These are phyloP conservation scores for Phyllotreta striolata DNA, from an alignment of 2,888 invertebrate species.

Conservation along the genomic window DNA sequence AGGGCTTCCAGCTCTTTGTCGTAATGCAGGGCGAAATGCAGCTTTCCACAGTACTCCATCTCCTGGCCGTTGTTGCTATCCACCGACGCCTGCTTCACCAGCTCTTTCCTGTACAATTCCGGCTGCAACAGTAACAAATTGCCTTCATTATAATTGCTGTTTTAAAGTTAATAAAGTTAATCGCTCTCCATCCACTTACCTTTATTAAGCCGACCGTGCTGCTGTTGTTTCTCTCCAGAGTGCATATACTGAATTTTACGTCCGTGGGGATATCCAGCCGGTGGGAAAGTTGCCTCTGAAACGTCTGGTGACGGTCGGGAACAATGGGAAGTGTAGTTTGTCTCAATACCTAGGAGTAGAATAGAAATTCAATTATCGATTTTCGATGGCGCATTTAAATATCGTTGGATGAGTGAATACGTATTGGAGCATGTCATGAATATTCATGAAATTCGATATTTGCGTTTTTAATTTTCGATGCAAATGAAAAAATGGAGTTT, in stretches of 20 bases:
- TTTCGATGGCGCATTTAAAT: neutral
- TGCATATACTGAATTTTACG: slow-evolving; percentile 82
- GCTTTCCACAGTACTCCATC: slow-evolving; percentile 79
- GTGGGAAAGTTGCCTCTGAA: slow-evolving; percentile 83
- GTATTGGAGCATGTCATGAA: too few relatives aligned
- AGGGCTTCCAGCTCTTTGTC: slow-evolving; percentile 83
- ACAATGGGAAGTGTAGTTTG: slow-evolving; percentile 85
- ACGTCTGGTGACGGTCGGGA: slow-evolving; percentile 81
- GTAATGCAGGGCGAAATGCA: slow-evolving; percentile 83
- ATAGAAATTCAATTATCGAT: neutral
- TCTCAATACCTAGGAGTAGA: slow-evolving; percentile 69
- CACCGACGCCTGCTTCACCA: slow-evolving; percentile 75
- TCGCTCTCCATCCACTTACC: slow-evolving; percentile 62
- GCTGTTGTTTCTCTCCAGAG: slow-evolving; percentile 74
- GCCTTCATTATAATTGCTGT: too few relatives aligned
- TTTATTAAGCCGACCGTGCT: slow-evolving; percentile 78
- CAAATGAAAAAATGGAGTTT: too few relatives aligned
- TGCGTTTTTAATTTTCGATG: too few relatives aligned
- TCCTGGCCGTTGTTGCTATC: slow-evolving; percentile 72
- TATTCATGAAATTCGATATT: too few relatives aligned
- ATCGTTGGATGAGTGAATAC: too few relatives aligned
- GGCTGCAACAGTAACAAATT: slow-evolving; percentile 64
- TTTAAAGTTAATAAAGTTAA: neutral
- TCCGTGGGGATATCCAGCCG: slow-evolving; percentile 75
- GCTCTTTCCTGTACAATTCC: slow-evolving; percentile 78